Evolutionary conservation across 2,888 invertebrate genomes (phyloP), one percentile per base, ranked within the genome.

Genomic region (Mythimna albipuncta): DNA sequence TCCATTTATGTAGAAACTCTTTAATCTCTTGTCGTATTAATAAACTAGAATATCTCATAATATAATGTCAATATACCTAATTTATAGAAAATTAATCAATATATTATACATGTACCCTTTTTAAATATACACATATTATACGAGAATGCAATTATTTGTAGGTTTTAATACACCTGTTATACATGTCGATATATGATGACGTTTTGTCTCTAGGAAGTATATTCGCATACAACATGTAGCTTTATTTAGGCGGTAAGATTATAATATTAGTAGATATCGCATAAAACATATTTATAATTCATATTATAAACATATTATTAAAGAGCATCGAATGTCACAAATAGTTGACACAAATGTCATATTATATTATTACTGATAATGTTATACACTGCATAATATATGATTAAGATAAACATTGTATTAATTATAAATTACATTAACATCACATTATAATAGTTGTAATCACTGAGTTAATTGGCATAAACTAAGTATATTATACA

Each of bases 251-350:
- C 47, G 47, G 19, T 82, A 77, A 72, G 72, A 59, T 32, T 54
- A 47, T 57, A 55, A 13, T 44, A 21, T 35, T 52, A 44, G 32
- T 59, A 50, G n/a, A 32, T 68, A 55, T 59, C 32, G 21, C 26
- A 21, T 72, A 58, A 32, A 66, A 78, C 38, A 58, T 65, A 41
- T 67, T 55, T 72, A 44, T 59, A 21, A 47, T 52, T 64, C 19
- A 69, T 41, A 26, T 62, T 21, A 21, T 6, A 44, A 50, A 61
- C n/a, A 47, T 38, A 19, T 38, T 72, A 75, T 2, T 52, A 66
- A 41, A 52, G 77, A 77, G 63, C 77, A 82, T 77, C 65, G 63
- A 66, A 82, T 61, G 72, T 77, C 79, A 77, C 82, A 82, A 79
- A 81, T 67, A 59, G 57, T 50, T 50, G 62, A 69, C 69, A 75